These are phyloP conservation scores for Halcyon senegalensis DNA, from an alignment of 2,113 vertebrate species.

Conservation along the genomic window DNA sequence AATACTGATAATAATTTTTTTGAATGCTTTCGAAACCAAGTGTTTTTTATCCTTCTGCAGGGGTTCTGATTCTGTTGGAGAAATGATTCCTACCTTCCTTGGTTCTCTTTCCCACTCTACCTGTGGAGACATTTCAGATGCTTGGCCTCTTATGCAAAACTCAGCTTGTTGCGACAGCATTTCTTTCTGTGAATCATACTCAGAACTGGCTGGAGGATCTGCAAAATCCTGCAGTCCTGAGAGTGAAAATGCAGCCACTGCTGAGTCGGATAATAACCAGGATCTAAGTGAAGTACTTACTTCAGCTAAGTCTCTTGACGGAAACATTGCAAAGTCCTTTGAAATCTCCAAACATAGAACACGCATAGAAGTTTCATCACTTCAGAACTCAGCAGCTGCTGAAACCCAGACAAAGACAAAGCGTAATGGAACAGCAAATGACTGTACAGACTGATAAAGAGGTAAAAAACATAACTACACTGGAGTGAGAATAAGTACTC, in stretches of 20 bases:
- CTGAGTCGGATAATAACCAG: slow-evolving; percentile 44
- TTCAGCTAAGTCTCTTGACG: slow-evolving; percentile 20
- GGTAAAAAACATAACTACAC: slow-evolving; percentile 57
- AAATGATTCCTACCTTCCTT: slow-evolving; percentile 74
- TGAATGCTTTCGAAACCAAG: neutral
- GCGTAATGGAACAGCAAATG: neutral
- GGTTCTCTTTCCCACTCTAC: slow-evolving; percentile 69
- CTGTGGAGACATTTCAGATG: slow-evolving; percentile 76
- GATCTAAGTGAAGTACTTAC: slow-evolving; percentile 20
- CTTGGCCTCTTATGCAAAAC: slow-evolving; percentile 80
- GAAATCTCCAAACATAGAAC: neutral
- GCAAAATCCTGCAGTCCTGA: slow-evolving; percentile 41
- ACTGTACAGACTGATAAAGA: slow-evolving; percentile 41
- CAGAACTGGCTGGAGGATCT: slow-evolving; percentile 68
- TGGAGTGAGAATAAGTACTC: neutral
- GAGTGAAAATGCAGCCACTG: slow-evolving; percentile 31
- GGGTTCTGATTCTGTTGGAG: slow-evolving; percentile 69
- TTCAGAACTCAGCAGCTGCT: neutral
- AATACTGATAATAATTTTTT: neutral
- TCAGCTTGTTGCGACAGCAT: slow-evolving; percentile 59
- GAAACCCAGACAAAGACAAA: slow-evolving; percentile 7
- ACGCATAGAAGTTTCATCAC: neutral
- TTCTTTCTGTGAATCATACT: slow-evolving; percentile 70
- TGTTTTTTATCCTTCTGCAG: slow-evolving; percentile 52
- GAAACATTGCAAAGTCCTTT: slow-evolving; percentile 20